Base-by-base conservation (phyloP, 2,113 vertebrate species). In the Donacobius atricapilla region DNA sequence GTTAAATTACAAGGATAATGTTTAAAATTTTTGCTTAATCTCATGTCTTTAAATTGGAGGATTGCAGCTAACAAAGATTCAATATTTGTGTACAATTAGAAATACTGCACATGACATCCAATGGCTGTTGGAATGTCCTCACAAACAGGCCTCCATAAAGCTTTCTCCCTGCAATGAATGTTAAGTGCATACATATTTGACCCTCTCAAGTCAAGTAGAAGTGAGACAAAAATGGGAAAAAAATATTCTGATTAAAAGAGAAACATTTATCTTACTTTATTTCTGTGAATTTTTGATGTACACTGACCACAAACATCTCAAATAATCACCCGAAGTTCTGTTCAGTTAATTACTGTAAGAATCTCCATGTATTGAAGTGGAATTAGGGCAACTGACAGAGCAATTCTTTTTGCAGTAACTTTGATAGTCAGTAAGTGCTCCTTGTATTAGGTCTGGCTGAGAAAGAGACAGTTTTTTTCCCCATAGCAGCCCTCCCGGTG, bases 401-500 rank as follows among this genome's bases (percentile, higher is more conserved):
- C 56, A 90, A 79, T 16, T 94, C 75, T 56, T 87, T 70, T 51
- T 72, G 72, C 75, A 94, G 64, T 86, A 92, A 89, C 53, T 80
- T 81, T 77, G 85, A 84, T 27, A 85, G 93, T 68, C 87, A 93
- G 69, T 94, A 93, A 93, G 79, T 91, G 85, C 80, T 97, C 63
- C 31, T 54, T 33, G 15, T 24, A 16, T 8, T 54, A 7, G 71
- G 25, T 37, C 31, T 56, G 71, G 27, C 40, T 48, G 35, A 61
- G 54, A 53, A 9, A 60, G 40, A 48, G 47, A 20, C 12, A 2
- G 3, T 63, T 50, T 56, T 63, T 50, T 56, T 42, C 42, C 48
- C 71, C 35, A 33, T 0, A 37, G 56, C 16, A 69, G 40, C 31
- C 30, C 21, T 42, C 25, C 23, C 30, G 42, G 48, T 13, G 18